Percentiles rank a stretch among this genome's conserved stretches.
These are phyloP conservation scores for Sus cebifrons DNA, from an alignment of 2,797 vertebrate species.

Conservation along the genomic window DNA sequence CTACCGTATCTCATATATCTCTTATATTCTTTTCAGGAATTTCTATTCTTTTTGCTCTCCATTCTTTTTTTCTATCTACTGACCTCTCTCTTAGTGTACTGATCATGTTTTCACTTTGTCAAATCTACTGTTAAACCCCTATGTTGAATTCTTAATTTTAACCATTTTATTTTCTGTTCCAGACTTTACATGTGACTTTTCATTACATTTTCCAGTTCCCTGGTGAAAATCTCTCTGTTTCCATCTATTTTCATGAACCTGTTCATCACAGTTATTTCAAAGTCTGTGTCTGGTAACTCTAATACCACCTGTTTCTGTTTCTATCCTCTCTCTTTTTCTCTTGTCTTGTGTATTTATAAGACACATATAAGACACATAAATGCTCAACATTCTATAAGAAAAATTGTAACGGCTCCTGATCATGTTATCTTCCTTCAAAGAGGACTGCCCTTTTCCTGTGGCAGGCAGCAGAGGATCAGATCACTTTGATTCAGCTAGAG, in stretches of 20 bases:
- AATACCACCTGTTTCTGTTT: neutral
- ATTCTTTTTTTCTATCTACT: neutral
- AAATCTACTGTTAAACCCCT: neutral
- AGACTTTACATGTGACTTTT: constrained; percentile 15
- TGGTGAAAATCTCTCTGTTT: constrained; percentile 29
- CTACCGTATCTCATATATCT: neutral
- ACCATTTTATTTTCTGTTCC: constrained; percentile 51
- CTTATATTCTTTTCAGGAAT: neutral
- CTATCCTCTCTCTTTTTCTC: neutral
- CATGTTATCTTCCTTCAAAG: neutral
- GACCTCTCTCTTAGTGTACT: neutral
- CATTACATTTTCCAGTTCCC: neutral
- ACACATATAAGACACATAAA: too few relatives aligned
- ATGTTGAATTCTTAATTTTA: constrained; percentile 42
- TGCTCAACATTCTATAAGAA: neutral
- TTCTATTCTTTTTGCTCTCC: neutral
- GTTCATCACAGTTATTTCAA: constrained; percentile 38
- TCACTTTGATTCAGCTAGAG: neutral
- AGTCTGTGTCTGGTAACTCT: neutral
- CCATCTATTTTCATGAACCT: neutral
- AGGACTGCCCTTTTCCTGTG: neutral
- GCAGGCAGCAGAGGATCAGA: neutral
- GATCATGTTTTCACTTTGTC: neutral
- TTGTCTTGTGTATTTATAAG: constrained; percentile 16
- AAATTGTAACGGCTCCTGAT: neutral